Percentiles rank a stretch among this genome's conserved stretches.
Conservation (phyloP, 1,140 invertebrate genomes). For the Chionoecetes opilio region DNA sequence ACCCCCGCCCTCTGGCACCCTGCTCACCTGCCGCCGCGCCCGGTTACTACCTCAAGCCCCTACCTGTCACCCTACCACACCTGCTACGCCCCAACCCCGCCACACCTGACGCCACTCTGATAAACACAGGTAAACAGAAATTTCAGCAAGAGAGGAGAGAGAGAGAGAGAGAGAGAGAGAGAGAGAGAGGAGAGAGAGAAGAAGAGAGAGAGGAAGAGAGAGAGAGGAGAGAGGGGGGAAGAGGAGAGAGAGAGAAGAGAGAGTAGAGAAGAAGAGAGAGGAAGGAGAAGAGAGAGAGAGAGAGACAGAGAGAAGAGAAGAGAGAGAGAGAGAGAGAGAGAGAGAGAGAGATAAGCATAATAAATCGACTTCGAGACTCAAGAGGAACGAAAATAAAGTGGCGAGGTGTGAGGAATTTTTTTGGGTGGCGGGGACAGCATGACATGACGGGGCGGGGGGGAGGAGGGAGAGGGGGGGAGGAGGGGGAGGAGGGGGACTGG, state of each 20-base stretch:
- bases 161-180: slow-evolving; percentile 27
- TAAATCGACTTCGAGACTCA: not conserved
- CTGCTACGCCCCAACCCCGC: not conserved
- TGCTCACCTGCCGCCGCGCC: not conserved
- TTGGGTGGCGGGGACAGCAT: not conserved
- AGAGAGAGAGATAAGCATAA: not conserved
- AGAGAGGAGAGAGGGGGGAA: not conserved
- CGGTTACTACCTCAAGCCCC: not conserved
- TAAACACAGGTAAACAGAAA: not conserved
- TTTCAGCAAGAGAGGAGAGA: no score
- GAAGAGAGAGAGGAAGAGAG: not conserved
- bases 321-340: slow-evolving; percentile 12
- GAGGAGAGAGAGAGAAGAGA: not conserved
- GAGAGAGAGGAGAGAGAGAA: not conserved
- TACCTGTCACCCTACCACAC: not conserved
- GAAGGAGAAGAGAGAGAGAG: not conserved
- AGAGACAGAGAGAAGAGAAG: not conserved
- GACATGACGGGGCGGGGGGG: not conserved
- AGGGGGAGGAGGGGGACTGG: not conserved
- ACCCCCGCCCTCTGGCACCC: not conserved
- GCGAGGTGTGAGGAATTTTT: not conserved
- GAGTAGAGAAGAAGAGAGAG: no score
- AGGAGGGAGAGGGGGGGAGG: not conserved
- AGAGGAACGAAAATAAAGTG: not conserved
- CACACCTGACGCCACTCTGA: not conserved